Evolutionary conservation across 2,888 invertebrate genomes (phyloP), one percentile per base, ranked within the genome.

Genomic region (Diarsia rubi): DNA sequence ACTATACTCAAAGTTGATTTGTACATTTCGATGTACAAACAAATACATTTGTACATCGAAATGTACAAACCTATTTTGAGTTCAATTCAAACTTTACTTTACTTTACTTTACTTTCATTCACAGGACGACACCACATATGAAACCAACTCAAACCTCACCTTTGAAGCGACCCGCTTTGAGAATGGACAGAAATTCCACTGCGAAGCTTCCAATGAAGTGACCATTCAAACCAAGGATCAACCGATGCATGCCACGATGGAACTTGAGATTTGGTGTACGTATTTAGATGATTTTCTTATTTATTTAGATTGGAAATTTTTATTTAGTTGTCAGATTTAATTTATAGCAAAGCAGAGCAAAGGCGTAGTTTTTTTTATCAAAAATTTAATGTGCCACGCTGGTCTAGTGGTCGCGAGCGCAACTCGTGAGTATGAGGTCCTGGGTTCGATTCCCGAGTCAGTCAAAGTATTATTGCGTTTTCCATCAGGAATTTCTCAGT

Each of bases 261-360:
- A 97, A 63, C 96, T 99, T 78, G 98, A 98, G 94, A 98, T 99
- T 78, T 97, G 98, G 95, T 99, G 99, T 99, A 97, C 98, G 98
- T 97, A 59, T 78, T 6, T 75, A 59, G 37, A 78, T 63, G 45
- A 57, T 64, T 3, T 73, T 44, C 3, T 62, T 42, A 8, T 62
- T 62, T n/a, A 62, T 62, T 62, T n/a, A 42, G 12, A 14, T 21
- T 0, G 0, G 8, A 3, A 6, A 6, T n/a, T 60, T 60, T 42
- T n/a, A 42, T 42, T 14, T n/a, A 21, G 6, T 14, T 8, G 6
- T 60, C n/a, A 6, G 37, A 42, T 21, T 6, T 60, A 1, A 60
- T 37, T 21, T 12, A 21, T 37, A 21, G 31, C 9, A 19, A 31
- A n/a, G n/a, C 59, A 4, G 31, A 1, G 11, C 6, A 12, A 24